Conservation (phyloP, 1,140 invertebrate species). For the Goniozus legneri region DNA sequence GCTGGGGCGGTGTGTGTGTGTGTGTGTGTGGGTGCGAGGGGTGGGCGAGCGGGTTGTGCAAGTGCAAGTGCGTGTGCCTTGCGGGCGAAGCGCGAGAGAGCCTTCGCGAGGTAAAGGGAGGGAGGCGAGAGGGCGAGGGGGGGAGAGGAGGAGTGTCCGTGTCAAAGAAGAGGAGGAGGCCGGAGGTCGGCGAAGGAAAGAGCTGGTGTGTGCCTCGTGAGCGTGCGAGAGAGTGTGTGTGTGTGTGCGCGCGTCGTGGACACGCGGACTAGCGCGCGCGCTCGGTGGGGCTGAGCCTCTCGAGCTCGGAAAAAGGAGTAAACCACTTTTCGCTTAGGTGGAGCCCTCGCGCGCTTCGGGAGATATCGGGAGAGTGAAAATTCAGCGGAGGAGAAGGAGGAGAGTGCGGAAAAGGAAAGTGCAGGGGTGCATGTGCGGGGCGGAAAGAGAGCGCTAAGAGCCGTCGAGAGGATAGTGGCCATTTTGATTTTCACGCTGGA, state of each 20-base stretch:
- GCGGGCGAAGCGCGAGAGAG: constrained; percentile 1
- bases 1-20: too few relatives aligned
- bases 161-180: neutral
- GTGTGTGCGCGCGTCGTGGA: neutral
- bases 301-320: too few relatives aligned
- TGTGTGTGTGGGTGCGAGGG: too few relatives aligned
- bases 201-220: neutral
- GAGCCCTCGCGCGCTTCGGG: too few relatives aligned
- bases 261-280: too few relatives aligned
- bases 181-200: neutral
- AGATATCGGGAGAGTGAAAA: neutral
- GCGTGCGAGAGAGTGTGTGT: too few relatives aligned
- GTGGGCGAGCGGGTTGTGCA: too few relatives aligned
- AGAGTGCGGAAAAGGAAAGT: neutral
- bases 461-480: constrained; percentile 33
- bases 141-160: too few relatives aligned
- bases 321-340: too few relatives aligned
- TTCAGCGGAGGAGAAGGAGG: too few relatives aligned
- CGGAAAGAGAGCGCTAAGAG: constrained; percentile 14
- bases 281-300: too few relatives aligned
- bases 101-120: neutral
- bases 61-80: too few relatives aligned
- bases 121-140: constrained; percentile 3
- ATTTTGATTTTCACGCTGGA: constrained; percentile 37
- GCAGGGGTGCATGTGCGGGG: neutral